Conservation (phyloP, 2,797 vertebrate genomes). For the Percopsis omiscomaycus region DNA sequence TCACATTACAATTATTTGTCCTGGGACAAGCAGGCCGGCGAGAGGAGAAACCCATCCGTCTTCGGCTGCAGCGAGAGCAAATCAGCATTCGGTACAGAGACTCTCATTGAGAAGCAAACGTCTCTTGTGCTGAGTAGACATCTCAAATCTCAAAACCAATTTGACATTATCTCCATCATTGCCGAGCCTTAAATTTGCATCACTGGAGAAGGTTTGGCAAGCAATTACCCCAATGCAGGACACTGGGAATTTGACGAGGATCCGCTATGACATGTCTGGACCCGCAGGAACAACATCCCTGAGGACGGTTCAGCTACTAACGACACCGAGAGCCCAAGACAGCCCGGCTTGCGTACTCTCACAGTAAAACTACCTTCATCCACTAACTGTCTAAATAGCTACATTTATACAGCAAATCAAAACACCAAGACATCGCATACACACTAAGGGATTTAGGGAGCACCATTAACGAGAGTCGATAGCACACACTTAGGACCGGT, state of each 20-base stretch:
- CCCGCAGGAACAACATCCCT: conserved; percentile 45
- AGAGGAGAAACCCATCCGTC: conserved; percentile 37
- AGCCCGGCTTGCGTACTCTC: not conserved
- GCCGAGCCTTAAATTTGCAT: conserved; percentile 72
- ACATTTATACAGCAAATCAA: too few relatives aligned
- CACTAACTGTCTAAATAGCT: too few relatives aligned
- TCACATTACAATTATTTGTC: conserved; percentile 50
- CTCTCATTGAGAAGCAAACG: conserved; percentile 29
- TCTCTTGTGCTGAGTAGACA: conserved; percentile 57
- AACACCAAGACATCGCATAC: too few relatives aligned
- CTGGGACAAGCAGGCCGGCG: conserved; percentile 37
- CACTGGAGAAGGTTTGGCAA: conserved; percentile 73
- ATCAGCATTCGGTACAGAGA: conserved; percentile 64
- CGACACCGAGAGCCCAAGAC: conserved; percentile 1
- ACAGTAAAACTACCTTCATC: not conserved
- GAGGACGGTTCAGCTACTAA: not conserved
- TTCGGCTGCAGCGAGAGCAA: conserved; percentile 39
- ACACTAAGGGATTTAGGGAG: too few relatives aligned
- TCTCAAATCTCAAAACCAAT: conserved; percentile 72
- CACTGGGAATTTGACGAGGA: conserved; percentile 68
- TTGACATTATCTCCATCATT: conserved; percentile 76
- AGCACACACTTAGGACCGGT: too few relatives aligned
- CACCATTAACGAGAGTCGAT: too few relatives aligned
- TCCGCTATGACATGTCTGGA: conserved; percentile 73
- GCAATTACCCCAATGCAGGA: conserved; percentile 79